phyloP scores from a whole-genome alignment of 2,797 vertebrate species.

The Sebastolobus alascanus region DNA sequence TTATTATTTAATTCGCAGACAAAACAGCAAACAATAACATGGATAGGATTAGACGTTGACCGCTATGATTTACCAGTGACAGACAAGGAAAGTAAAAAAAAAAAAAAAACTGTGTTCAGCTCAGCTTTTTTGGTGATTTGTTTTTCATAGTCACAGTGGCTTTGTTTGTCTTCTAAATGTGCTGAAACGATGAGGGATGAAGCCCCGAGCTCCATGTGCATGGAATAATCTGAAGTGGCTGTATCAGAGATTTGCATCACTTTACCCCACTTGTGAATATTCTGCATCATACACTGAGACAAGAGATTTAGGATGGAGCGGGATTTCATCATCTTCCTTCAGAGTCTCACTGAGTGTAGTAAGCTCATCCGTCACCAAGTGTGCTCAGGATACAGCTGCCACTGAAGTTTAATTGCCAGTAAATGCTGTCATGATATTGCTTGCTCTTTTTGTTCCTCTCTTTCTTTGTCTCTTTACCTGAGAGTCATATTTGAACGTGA shows the following conservation, averaged over 20 bases:
- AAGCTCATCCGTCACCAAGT: slow-evolving; percentile 61
- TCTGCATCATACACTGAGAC: slow-evolving; percentile 60
- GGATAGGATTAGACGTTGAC: slow-evolving; percentile 60
- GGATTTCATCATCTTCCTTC: slow-evolving; percentile 68
- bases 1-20: slow-evolving; percentile 64
- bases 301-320: slow-evolving; percentile 62
- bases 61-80: slow-evolving; percentile 50
- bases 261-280: slow-evolving; percentile 71
- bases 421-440: slow-evolving; percentile 49
- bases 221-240: slow-evolving; percentile 73
- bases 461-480: background rate
- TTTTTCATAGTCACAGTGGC: slow-evolving; percentile 36
- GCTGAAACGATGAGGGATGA: slow-evolving; percentile 63
- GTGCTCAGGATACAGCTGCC: slow-evolving; percentile 53
- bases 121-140: slow-evolving; percentile 36
- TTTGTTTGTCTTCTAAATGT: slow-evolving; percentile 67
- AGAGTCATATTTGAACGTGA: background rate
- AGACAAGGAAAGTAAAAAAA: slow-evolving; percentile 14
- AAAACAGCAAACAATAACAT: slow-evolving; percentile 56
- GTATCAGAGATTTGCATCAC: slow-evolving; percentile 72
- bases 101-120: slow-evolving; percentile 14
- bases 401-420: slow-evolving; percentile 59
- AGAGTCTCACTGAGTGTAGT: slow-evolving; percentile 46
- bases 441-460: slow-evolving; percentile 9
- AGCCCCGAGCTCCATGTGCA: slow-evolving; percentile 42